Evolutionary conservation across 1,140 invertebrate genomes (phyloP), one percentile per base, ranked within the genome.

Genomic region (Cryptotermes secundus): DNA sequence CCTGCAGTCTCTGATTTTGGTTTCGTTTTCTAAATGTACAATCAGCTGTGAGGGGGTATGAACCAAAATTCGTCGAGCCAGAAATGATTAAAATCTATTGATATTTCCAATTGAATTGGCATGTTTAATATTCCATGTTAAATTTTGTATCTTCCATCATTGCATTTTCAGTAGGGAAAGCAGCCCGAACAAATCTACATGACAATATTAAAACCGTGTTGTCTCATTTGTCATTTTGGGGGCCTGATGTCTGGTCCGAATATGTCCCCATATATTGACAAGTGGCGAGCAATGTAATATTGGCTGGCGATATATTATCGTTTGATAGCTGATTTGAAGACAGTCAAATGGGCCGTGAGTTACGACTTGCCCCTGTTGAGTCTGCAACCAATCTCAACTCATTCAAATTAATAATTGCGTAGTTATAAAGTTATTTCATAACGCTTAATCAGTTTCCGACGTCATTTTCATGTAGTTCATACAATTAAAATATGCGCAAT

Each of bases 141-240:
- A 72, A 72, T 72, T 72, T 72, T 26, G 59, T 72, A n/a, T 72
- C 59, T 72, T 72, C 59, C 59, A 72, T 72, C 59, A 72, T 72
- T 72, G 59, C 59, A 72, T 72, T 72, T 59, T 7, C n/a, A 72
- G n/a, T 72, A 72, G 59, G 59, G 53, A 7, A n/a, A 31, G 26
- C 59, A 31, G 59, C n/a, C 45, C 16, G 45, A 49, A 19, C 59
- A n/a, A n/a, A 31, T 72, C 59, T 72, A 14, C 59, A 72, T 10
- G 26, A 72, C 59, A 72, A 72, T 72, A 72, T 72, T 72, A 72
- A 72, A 72, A 72, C 26, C 59, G 31, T 72, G 53, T 19, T 59
- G 26, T 72, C 59, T 72, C 59, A 72, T 72, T 72, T 72, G n/a
- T 72, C 59, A 72, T 72, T 72, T 31, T 72, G 7, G n/a, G 31